phyloP scores from a whole-genome alignment of 2,113 vertebrate genomes.

The Elephas maximus region DNA sequence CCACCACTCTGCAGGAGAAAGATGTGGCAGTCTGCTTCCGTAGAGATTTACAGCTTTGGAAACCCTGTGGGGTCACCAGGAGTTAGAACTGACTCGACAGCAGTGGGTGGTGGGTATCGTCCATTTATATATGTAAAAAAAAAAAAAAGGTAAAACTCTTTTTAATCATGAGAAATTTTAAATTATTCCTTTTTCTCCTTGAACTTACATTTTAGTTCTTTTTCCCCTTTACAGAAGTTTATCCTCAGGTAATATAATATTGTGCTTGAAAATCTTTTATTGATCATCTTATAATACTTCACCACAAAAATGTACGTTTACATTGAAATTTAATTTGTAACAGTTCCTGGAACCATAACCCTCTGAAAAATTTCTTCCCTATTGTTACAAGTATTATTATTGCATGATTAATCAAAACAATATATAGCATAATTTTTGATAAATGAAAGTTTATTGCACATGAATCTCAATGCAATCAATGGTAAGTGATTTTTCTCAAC shows the following conservation, averaged over 20 bases:
- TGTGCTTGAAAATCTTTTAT: slow-evolving; percentile 10
- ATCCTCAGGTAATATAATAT: slow-evolving; percentile 16
- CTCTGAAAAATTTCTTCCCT: slow-evolving; percentile 7
- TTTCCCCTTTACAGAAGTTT: slow-evolving; percentile 42
- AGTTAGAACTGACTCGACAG: no score
- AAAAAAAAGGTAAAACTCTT: slow-evolving; percentile 13
- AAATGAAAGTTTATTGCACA: slow-evolving; percentile 40
- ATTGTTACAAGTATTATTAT: slow-evolving; percentile 9
- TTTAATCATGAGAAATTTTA: slow-evolving; percentile 19
- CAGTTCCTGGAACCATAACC: background rate
- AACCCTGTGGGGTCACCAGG: no score
- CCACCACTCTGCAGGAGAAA: no score
- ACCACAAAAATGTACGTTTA: background rate
- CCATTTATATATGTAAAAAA: background rate
- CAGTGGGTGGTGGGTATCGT: no score
- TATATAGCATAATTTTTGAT: slow-evolving; percentile 13
- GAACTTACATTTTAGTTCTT: slow-evolving; percentile 12
- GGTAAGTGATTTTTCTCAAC: background rate
- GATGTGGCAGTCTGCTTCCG: no score
- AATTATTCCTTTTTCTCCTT: background rate
- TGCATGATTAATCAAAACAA: slow-evolving; percentile 2
- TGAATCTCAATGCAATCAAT: background rate
- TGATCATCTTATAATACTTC: background rate
- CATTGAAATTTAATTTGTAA: slow-evolving; percentile 40
- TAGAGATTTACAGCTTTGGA: no score